Evolutionary conservation across 2,797 vertebrate genomes (phyloP), one percentile per base, ranked within the genome.

Genomic region (Bufotes viridis): DNA sequence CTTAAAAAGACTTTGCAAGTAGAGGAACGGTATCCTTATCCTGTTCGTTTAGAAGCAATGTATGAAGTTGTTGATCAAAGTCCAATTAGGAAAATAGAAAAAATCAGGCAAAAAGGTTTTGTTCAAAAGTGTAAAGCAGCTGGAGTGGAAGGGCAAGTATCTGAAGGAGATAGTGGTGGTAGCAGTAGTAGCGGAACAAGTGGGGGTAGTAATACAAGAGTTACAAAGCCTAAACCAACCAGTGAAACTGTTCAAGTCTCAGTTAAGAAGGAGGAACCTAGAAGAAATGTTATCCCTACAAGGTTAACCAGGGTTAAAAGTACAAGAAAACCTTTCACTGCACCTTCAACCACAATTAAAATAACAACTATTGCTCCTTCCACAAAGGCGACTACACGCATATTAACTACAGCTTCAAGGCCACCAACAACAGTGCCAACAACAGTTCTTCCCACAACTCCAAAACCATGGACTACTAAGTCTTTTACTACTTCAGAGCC

Each of bases 1-100:
- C 91, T 99, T 91, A 98, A 96, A 94, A 99, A 99, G 93, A 99
- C 97, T 0, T 92, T 99, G 88, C 98, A 99, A 94, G 96, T 98
- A 82, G 96, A 99, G 87, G 98, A 99, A 93, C 95, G 97, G 79
- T 99, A 99, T 91, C 98, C 98, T 1, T 99, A 99, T 86, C 98
- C 98, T 0, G 98, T 99, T 72, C 96, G 98, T 92, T 93, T 99
- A 90, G 98, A 99, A 93, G 98, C 98, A 86, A 95, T 99, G 95
- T 99, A 99, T 0, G 98, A 99, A 93, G 94, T 97, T 75, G 98
- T 99, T 14, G 98, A 99, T 91, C 97, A 97, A 92, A 95, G 96
- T 0, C 97, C 98, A 79, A 95, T 98, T 90, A 96, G 98, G 90
- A 97, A 93, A 94, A 94, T 98, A 81, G 98, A 99, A 95, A 99